A percentile compares a stretch with the other conserved stretches of the same genome.
Evolutionary conservation across 2,113 vertebrate species (phyloP).

Genomic region (Tapirus terrestris): DNA sequence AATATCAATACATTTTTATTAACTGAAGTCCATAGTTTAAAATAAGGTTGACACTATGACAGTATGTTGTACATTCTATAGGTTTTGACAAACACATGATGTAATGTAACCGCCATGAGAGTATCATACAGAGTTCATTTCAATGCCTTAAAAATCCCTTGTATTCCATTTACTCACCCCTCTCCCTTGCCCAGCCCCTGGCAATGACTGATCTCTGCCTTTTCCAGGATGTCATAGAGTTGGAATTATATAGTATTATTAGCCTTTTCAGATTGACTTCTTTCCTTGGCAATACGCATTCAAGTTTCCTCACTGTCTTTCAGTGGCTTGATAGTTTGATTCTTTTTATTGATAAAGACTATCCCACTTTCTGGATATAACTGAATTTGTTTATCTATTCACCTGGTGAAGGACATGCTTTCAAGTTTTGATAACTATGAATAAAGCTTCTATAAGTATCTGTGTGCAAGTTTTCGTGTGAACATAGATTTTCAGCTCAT

Average conservation of each 20-base stretch:
- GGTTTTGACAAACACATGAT: neutral
- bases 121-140: too few species aligned
- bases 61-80: neutral
- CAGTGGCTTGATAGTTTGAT: neutral
- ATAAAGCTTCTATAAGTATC: neutral
- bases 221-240: neutral
- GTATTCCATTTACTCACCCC: accelerated
- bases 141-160: accelerated
- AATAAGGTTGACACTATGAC: neutral
- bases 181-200: accelerated
- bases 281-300: neutral
- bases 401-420: neutral
- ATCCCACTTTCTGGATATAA: too few species aligned
- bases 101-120: too few species aligned
- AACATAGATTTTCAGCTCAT: neutral
- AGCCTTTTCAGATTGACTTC: neutral
- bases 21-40: neutral
- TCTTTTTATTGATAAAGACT: neutral
- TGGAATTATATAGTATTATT: neutral
- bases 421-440: neutral
- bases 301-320: neutral
- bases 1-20: too few species aligned
- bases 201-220: neutral
- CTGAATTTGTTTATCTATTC: neutral
- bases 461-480: neutral